Evolutionary conservation across 1,140 invertebrate genomes (phyloP), one percentile per base, ranked within the genome.

Genomic region (Drosophila erecta): DNA sequence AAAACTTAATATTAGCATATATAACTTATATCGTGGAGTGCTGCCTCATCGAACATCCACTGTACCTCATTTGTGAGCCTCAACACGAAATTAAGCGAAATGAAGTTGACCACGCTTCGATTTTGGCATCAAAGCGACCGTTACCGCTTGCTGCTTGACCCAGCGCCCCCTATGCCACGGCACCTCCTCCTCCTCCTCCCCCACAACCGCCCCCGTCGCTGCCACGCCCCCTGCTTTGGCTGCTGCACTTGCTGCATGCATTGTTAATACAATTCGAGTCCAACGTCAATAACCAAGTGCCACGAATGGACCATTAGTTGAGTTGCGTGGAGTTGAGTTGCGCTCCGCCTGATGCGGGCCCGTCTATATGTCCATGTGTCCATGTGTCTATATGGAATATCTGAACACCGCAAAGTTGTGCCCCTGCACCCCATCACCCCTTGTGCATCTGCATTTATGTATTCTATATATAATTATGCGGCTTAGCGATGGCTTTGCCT

Each of bases 31-130:
- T 37, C 0, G 8, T 37, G 3, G 3, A 37, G 7, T 43, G 5
- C 5, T 12, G 10, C 8, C 2, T 6, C 7, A 20, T 7, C 1
- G 11, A 12, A 6, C 6, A 7, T 37, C 0, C 11, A 51, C 64
- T 67, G 64, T 70, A 59, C 8, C 51, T 43, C 50, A 15, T 78
- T 60, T 60, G 73, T 50, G 60, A 43, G 61, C 59, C 51, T 59
- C 15, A 56, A 89, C 84, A 86, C 84, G 84, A 87, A 89, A 89
- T 89, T 89, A 89, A 89, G 76, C 84, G 84, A 89, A 89, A 89
- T 89, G 84, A 89, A 89, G 84, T 89, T 89, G 84, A 89, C 84
- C 84, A 89, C 84, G 84, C 81, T 89, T 89, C 85, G 84, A 89
- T 89, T 87, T 89, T 80, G 84, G 60, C 85, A 89, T 89, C 84